These are phyloP conservation scores for Conomelus anceps DNA, from an alignment of 2,888 invertebrate genomes.

Conservation along the genomic window DNA sequence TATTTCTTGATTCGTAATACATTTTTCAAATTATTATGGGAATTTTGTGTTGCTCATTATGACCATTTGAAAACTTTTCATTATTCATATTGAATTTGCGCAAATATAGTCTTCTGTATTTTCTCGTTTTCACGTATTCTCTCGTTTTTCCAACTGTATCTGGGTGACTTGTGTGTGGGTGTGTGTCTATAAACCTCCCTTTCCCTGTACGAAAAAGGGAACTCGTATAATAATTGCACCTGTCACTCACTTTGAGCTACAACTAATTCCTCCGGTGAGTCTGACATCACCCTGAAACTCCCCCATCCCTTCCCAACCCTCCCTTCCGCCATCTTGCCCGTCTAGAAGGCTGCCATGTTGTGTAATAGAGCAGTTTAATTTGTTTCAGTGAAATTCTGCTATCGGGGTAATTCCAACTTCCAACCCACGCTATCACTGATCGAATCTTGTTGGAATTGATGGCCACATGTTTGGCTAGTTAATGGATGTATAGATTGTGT, in stretches of 20 bases:
- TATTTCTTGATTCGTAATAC: too few relatives aligned
- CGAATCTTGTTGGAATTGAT: not conserved
- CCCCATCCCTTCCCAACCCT: not conserved
- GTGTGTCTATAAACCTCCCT: not conserved
- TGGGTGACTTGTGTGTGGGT: not conserved
- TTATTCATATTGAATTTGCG: too few relatives aligned
- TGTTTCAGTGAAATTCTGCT: not conserved
- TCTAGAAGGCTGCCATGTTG: not conserved
- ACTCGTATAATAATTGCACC: not conserved
- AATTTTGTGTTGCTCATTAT: too few relatives aligned
- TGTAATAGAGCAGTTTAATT: not conserved
- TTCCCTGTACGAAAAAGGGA: not conserved
- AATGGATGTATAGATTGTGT: not conserved
- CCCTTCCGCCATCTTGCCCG: not conserved
- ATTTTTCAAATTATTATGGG: too few relatives aligned
- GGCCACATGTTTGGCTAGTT: not conserved
- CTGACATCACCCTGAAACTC: not conserved
- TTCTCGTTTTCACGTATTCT: not conserved
- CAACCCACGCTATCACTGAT: not conserved
- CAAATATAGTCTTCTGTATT: too few relatives aligned
- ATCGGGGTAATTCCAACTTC: not conserved
- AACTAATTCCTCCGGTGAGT: not conserved
- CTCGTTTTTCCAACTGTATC: not conserved
- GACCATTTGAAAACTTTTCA: too few relatives aligned
- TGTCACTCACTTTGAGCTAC: not conserved